Conservation (phyloP, 2,888 invertebrate species). For the Andrena hattorfiana region DNA sequence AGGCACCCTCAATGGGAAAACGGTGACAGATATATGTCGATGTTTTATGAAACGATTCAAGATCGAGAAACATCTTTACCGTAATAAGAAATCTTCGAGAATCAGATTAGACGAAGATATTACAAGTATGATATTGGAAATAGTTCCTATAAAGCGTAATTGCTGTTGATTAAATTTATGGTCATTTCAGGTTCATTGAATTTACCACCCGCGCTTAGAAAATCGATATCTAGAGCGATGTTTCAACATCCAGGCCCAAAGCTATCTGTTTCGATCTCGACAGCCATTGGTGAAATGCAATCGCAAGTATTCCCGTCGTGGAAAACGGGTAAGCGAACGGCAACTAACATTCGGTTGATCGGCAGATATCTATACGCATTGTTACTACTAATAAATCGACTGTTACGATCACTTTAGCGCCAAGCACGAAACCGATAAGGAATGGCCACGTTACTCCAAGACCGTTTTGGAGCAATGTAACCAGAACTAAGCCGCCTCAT, state of each 20-base stretch:
- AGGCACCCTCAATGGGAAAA: constrained; percentile 88
- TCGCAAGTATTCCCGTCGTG: constrained; percentile 78
- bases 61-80: constrained; percentile 85
- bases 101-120: constrained; percentile 77
- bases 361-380: constrained; percentile 7
- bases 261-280: constrained; percentile 75
- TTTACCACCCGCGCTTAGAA: constrained; percentile 81
- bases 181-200: constrained; percentile 77
- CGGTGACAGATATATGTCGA: constrained; percentile 87
- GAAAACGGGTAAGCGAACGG: constrained; percentile 77
- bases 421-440: constrained; percentile 66
- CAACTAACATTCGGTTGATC: neutral
- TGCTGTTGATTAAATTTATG: constrained; percentile 7
- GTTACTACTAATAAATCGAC: constrained; percentile 17
- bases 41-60: constrained; percentile 89
- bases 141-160: neutral
- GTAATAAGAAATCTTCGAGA: constrained; percentile 70
- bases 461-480: constrained; percentile 75
- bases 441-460: constrained; percentile 74
- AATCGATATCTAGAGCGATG: constrained; percentile 82
- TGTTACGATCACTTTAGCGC: constrained; percentile 52
- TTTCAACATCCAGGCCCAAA: constrained; percentile 78
- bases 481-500: constrained; percentile 46
- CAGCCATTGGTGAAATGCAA: constrained; percentile 70
- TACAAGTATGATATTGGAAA: constrained; percentile 58